phyloP scores from a whole-genome alignment of 2,888 invertebrate genomes.

The Sesia bembeciformis region DNA sequence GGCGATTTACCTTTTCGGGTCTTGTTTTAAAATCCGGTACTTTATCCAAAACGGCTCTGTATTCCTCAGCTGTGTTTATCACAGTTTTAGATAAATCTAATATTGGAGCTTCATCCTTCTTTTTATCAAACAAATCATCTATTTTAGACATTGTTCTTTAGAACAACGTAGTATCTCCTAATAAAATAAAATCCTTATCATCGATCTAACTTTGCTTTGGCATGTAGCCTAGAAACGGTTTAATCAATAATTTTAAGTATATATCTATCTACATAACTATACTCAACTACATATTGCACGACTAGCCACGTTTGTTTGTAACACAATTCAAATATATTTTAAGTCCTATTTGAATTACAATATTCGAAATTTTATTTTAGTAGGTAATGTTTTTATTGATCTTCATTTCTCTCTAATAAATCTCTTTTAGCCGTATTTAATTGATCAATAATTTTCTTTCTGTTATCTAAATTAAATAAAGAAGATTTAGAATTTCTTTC shows the following conservation, averaged over 20 bases:
- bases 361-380: constrained; percentile 32
- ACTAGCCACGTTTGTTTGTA: no score
- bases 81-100: constrained; percentile 88
- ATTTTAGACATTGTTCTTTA: constrained; percentile 77
- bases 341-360: not conserved
- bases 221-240: constrained; percentile 37
- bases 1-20: constrained; percentile 81
- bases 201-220: constrained; percentile 40
- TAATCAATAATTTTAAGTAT: constrained; percentile 31
- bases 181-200: constrained; percentile 16
- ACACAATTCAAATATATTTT: no score
- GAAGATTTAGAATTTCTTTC: constrained; percentile 44
- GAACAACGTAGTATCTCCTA: not conserved
- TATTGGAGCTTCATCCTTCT: constrained; percentile 88
- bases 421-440: constrained; percentile 48
- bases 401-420: constrained; percentile 37
- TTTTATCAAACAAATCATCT: constrained; percentile 89
- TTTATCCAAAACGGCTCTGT: constrained; percentile 86
- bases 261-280: no score
- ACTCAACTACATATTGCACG: no score
- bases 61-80: constrained; percentile 87
- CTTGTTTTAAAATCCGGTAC: constrained; percentile 93
- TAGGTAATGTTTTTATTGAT: constrained; percentile 31
- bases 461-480: constrained; percentile 44
- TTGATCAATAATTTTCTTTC: constrained; percentile 54